Percentiles rank a stretch among this genome's conserved stretches.
Conservation (phyloP, 2,113 vertebrate genomes). For the Oncorhynchus mykiss region DNA sequence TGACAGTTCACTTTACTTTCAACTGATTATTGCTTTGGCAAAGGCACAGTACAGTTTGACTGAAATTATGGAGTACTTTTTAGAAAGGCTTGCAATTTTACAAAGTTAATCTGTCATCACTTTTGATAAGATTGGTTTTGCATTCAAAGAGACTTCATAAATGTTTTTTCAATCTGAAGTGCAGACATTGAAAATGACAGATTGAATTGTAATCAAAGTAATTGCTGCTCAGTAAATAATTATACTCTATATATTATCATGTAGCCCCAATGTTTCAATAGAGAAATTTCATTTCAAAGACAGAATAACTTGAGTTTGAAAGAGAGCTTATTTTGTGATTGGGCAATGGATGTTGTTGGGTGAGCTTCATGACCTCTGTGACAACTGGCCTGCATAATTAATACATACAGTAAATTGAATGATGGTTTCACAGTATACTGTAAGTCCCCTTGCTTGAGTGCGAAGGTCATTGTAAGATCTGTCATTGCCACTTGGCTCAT, state of each 20-base stretch:
- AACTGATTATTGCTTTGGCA: conserved; percentile 30
- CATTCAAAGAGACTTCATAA: conserved; percentile 4
- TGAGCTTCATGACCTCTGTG: too few relatives aligned
- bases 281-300: conserved; percentile 18
- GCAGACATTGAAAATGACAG: conserved; percentile 3
- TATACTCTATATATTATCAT: background rate
- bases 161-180: conserved; percentile 13
- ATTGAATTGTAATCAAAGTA: conserved; percentile 18
- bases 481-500: background rate
- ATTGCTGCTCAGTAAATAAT: conserved; percentile 9
- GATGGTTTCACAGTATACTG: background rate
- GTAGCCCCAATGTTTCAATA: conserved; percentile 1
- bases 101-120: conserved; percentile 34
- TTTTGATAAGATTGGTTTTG: background rate
- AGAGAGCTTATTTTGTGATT: background rate
- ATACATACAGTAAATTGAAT: background rate
- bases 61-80: conserved; percentile 18
- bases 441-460: background rate
- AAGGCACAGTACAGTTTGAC: conserved; percentile 17
- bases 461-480: background rate
- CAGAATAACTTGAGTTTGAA: conserved; percentile 11
- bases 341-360: background rate
- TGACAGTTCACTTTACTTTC: conserved; percentile 11
- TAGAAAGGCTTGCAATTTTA: conserved; percentile 11
- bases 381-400: background rate